Conservation (phyloP, 2,888 invertebrate species). For the Meliscaeva auricollis region DNA sequence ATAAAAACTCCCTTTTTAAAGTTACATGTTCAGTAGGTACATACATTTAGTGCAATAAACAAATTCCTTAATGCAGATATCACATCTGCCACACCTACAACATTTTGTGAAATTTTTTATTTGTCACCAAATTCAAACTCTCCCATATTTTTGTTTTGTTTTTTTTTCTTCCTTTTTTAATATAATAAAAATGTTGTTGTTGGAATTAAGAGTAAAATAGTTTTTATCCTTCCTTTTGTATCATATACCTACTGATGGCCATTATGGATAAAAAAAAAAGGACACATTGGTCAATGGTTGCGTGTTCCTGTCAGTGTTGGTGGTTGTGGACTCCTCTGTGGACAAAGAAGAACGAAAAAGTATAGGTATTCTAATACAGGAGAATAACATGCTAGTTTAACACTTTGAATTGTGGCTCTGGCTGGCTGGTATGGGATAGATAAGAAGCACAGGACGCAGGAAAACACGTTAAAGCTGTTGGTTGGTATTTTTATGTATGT, state of each 20-base stretch:
- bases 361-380: neutral
- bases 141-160: constrained; percentile 11
- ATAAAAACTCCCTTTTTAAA: constrained; percentile 20
- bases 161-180: neutral
- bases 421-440: neutral
- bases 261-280: constrained; percentile 54
- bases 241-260: constrained; percentile 26
- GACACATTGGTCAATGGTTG: constrained; percentile 68
- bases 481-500: constrained; percentile 1
- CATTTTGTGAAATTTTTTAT: constrained; percentile 49
- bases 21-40: too few relatives aligned
- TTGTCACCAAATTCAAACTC: constrained; percentile 71
- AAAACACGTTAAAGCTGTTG: constrained; percentile 65
- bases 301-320: constrained; percentile 43
- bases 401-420: constrained; percentile 57
- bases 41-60: constrained; percentile 39
- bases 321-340: constrained; percentile 6
- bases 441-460: neutral
- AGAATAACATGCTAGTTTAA: constrained; percentile 68
- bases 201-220: neutral
- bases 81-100: constrained; percentile 70
- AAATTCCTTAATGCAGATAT: constrained; percentile 61
- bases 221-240: neutral
- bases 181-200: neutral
- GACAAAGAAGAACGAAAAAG: neutral